These are phyloP conservation scores for Syngnathus scovelli DNA, from an alignment of 2,113 vertebrate genomes.

Conservation along the genomic window DNA sequence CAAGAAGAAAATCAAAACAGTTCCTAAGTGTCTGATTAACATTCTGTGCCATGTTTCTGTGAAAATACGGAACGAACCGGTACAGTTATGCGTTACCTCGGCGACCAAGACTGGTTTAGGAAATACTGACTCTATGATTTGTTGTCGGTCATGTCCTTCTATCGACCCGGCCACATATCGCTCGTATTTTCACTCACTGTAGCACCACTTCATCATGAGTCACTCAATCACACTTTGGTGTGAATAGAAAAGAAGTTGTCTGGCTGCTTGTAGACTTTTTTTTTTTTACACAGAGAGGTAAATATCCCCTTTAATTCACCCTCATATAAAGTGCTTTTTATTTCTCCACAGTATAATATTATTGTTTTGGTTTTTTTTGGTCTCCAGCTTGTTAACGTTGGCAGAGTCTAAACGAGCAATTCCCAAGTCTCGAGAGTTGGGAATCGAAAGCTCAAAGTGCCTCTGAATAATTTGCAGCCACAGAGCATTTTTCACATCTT, in stretches of 20 bases:
- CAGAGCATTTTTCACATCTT: not conserved
- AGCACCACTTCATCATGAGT: too few relatives aligned
- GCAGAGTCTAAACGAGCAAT: not conserved
- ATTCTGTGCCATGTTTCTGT: not conserved
- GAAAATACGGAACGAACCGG: not conserved
- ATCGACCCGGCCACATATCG: too few relatives aligned
- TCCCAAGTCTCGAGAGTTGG: not conserved
- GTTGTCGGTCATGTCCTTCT: too few relatives aligned
- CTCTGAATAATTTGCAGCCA: not conserved
- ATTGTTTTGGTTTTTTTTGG: not conserved
- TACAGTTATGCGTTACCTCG: too few relatives aligned
- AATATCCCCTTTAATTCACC: constrained; percentile 11
- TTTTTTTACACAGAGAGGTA: too few relatives aligned
- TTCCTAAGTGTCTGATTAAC: not conserved
- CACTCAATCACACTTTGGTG: not conserved
- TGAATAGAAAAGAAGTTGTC: not conserved
- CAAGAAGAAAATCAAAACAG: not conserved
- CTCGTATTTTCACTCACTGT: too few relatives aligned
- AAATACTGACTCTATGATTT: too few relatives aligned
- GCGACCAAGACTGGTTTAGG: too few relatives aligned
- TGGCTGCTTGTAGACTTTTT: not conserved
- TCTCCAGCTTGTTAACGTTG: not conserved
- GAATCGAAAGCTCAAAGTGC: not conserved
- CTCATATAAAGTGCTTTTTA: not conserved
- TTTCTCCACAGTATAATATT: not conserved